Conservation (phyloP, 2,888 invertebrate genomes). For the Tubiluchus corallicola region DNA sequence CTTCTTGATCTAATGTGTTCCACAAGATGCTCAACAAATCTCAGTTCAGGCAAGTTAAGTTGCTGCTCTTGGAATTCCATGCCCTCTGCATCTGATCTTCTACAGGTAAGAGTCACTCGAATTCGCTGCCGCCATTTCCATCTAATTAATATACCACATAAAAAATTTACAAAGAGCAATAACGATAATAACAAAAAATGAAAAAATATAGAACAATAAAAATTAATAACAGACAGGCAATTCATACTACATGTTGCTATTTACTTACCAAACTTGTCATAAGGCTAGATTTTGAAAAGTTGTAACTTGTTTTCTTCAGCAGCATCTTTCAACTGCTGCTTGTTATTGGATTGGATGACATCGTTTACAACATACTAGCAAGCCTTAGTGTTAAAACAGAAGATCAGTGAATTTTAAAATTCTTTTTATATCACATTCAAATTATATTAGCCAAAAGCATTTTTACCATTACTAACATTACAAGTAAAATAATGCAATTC, state of each 20-base stretch:
- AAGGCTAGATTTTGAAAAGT: conserved; percentile 9
- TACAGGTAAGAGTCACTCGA: conserved; percentile 59
- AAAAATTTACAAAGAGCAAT: no score
- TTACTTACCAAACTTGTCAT: conserved; percentile 12
- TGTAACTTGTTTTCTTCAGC: conserved; percentile 5
- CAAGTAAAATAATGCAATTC: no score
- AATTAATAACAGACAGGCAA: neutral
- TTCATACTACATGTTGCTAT: neutral
- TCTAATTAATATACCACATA: conserved; percentile 24
- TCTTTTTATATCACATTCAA: no score
- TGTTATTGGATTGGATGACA: no score
- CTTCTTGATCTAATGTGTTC: conserved; percentile 17
- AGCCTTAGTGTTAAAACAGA: no score
- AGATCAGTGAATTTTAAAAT: no score
- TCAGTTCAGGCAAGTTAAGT: conserved; percentile 34
- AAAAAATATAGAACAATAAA: no score
- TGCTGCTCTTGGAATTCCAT: conserved; percentile 52
- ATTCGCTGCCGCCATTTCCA: conserved; percentile 79
- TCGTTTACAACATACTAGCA: no score
- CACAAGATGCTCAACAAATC: conserved; percentile 29
- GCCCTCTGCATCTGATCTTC: conserved; percentile 41
- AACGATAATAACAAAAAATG: no score
- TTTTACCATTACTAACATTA: no score
- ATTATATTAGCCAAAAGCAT: no score
- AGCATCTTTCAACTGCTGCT: no score